These are phyloP conservation scores for Micoletzkya japonica DNA, from an alignment of 2,888 invertebrate genomes.

Conservation along the genomic window DNA sequence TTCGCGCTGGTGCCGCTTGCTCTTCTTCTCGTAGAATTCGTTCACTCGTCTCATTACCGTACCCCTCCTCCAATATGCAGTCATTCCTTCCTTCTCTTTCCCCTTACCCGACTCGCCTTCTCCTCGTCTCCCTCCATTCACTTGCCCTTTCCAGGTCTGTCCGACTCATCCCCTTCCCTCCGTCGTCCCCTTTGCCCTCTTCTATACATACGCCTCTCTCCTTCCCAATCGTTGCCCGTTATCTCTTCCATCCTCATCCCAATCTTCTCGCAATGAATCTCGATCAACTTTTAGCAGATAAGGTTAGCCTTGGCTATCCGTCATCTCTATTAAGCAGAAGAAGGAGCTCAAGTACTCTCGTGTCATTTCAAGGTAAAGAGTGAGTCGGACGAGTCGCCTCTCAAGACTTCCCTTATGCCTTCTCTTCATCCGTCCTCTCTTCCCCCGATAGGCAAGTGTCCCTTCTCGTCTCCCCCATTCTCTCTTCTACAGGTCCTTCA, in stretches of 20 bases:
- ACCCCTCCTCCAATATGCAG: neutral
- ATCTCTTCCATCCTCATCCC: neutral
- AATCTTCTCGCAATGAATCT: conserved; percentile 10
- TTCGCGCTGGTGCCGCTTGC: conserved; percentile 9
- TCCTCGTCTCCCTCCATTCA: conserved; percentile 1
- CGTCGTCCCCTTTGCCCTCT: conserved; percentile 7
- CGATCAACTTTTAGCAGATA: conserved; percentile 11
- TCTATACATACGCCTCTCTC: conserved; percentile 9
- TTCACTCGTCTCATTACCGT: neutral
- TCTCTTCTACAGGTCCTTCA: neutral
- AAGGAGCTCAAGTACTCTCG: too few relatives aligned
- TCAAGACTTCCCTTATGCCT: neutral
- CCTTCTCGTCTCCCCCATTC: neutral
- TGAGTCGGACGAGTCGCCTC: conserved; percentile 8
- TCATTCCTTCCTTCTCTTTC: neutral
- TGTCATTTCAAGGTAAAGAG: neutral
- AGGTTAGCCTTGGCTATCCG: neutral
- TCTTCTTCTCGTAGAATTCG: neutral
- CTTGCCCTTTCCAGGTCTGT: neutral
- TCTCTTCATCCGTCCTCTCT: neutral
- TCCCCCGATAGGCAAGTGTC: neutral
- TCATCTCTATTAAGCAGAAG: conserved; percentile 1
- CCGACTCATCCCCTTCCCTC: neutral
- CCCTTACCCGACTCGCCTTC: neutral
- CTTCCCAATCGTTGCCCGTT: neutral